Percentiles rank a stretch among this genome's conserved stretches.
Conservation (phyloP, 1,140 invertebrate genomes). For the Armadillidium nasatum region DNA sequence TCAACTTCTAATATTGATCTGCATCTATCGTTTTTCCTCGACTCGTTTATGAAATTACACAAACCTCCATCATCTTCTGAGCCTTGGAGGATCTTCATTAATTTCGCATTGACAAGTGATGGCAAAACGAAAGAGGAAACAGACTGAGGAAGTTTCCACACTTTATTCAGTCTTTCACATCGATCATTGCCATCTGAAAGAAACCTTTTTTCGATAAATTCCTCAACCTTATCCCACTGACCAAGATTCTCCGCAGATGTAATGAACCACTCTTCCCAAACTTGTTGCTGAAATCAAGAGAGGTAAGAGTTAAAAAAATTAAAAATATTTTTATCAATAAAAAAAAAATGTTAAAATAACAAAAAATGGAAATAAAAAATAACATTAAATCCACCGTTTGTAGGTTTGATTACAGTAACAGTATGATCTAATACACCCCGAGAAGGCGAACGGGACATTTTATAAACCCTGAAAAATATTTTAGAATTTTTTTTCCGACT, state of each 20-base stretch:
- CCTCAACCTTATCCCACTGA: conserved; percentile 37
- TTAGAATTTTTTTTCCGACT: no score
- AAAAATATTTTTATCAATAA: no score
- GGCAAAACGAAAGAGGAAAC: conserved; percentile 26
- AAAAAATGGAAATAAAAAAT: no score
- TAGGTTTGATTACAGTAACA: no score
- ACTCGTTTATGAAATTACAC: conserved; percentile 26
- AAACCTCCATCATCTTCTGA: conserved; percentile 33
- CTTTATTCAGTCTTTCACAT: conserved; percentile 24
- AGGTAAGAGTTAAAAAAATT: no score
- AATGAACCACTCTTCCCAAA: conserved; percentile 40
- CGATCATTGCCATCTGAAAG: conserved; percentile 24
- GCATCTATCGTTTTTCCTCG: conserved; percentile 25
- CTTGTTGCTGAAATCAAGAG: conserved; percentile 23
- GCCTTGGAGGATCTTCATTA: conserved; percentile 37
- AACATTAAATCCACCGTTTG: no score
- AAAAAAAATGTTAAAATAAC: no score
- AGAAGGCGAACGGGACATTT: no score
- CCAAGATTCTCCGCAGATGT: conserved; percentile 38
- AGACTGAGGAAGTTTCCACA: conserved; percentile 34
- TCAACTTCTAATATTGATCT: conserved; percentile 33
- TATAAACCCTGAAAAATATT: no score
- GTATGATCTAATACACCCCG: no score
- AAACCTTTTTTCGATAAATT: conserved; percentile 35
- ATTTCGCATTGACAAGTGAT: conserved; percentile 34